Percentiles rank a stretch among this genome's conserved stretches.
Conservation (phyloP, 1,140 invertebrate species). For the Holotrichia oblita region DNA sequence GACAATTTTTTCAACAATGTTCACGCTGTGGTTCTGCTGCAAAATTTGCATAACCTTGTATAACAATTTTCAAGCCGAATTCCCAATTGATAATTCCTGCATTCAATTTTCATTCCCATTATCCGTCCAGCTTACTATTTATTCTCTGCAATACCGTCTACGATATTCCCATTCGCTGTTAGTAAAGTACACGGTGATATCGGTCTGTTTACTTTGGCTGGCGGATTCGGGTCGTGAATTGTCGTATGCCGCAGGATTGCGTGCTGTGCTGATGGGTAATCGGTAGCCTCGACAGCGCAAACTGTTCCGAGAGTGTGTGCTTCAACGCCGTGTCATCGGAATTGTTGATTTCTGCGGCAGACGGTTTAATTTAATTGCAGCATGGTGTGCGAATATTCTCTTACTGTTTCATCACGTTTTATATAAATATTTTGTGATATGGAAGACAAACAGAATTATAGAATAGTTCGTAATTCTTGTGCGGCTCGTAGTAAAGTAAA, state of each 20-base stretch:
- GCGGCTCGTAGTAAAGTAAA: neutral
- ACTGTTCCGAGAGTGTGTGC: constrained; percentile 2
- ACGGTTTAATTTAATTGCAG: neutral
- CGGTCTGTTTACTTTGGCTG: neutral
- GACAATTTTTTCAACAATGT: too few relatives aligned
- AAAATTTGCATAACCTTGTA: too few relatives aligned
- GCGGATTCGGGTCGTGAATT: neutral
- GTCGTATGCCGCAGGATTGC: neutral
- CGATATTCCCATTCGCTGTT: too few relatives aligned
- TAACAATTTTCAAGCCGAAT: too few relatives aligned
- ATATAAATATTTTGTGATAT: neutral
- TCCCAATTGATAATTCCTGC: too few relatives aligned
- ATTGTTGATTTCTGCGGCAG: constrained; percentile 6
- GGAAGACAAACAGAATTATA: neutral
- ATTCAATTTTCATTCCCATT: too few relatives aligned
- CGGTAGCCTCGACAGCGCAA: neutral
- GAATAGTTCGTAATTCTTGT: neutral
- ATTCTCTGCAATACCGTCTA: too few relatives aligned
- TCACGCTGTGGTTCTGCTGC: too few relatives aligned
- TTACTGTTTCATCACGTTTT: neutral
- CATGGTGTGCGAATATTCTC: neutral
- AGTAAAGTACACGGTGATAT: neutral
- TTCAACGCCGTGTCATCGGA: neutral
- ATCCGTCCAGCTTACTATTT: too few relatives aligned
- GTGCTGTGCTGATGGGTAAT: constrained; percentile 3